Evolutionary conservation across 2,797 vertebrate genomes (phyloP).

Genomic region (Brachyalestes nurse): DNA sequence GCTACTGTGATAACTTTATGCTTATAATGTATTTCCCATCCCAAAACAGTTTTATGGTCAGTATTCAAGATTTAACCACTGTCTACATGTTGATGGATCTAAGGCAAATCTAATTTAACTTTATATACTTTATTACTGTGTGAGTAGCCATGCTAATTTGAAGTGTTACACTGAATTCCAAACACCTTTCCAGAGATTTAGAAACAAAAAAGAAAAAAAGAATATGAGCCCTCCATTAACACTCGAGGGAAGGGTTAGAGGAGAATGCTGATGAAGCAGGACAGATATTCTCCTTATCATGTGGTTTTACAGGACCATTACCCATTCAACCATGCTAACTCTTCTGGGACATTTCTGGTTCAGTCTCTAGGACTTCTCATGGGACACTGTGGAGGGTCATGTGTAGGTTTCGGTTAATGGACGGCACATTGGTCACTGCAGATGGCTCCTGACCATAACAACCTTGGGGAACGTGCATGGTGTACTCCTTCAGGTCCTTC

Average conservation of each 20-base stretch:
- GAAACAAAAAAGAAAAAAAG: not conserved
- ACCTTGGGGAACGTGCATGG: not conserved
- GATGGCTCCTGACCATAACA: not conserved
- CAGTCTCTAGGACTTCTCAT: not conserved
- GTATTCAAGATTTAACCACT: too few species aligned
- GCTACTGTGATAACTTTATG: too few species aligned
- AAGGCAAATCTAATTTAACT: too few species aligned
- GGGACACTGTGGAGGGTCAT: not conserved
- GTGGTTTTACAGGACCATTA: conserved; percentile 16
- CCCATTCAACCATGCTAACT: not conserved
- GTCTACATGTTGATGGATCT: too few species aligned
- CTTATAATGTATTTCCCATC: too few species aligned
- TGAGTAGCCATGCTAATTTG: too few species aligned
- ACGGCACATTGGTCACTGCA: not conserved
- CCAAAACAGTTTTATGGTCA: too few species aligned
- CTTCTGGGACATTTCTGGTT: not conserved
- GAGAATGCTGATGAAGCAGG: conserved; percentile 47
- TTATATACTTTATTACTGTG: too few species aligned
- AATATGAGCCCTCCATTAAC: conserved; percentile 3
- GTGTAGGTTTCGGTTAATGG: not conserved
- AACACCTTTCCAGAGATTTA: too few species aligned
- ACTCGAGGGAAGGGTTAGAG: conserved; percentile 29
- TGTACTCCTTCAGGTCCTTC: not conserved
- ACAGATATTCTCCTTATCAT: conserved; percentile 20
- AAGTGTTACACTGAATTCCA: too few species aligned